phyloP scores from a whole-genome alignment of 2,797 vertebrate species.

The Sebastes trivittatus region DNA sequence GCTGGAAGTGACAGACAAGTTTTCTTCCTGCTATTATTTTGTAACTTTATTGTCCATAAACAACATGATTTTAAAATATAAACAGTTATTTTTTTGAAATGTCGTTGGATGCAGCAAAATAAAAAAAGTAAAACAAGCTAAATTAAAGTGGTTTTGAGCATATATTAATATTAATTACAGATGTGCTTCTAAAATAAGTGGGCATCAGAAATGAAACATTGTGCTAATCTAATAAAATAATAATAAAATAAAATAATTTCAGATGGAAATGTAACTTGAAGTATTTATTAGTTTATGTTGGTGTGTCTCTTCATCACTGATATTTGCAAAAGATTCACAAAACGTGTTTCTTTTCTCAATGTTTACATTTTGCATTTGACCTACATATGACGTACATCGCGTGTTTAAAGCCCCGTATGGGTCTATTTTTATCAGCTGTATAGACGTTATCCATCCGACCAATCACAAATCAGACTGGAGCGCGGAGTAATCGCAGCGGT shows the following conservation, averaged over 20 bases:
- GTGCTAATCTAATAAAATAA: not conserved
- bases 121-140: not conserved
- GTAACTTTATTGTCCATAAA: not conserved
- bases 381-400: slow-evolving; percentile 25
- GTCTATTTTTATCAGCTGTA: not conserved
- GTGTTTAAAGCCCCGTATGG: no score
- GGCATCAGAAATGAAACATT: not conserved
- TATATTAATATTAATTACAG: not conserved
- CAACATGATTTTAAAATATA: not conserved
- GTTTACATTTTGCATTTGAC: slow-evolving; percentile 58
- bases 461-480: not conserved
- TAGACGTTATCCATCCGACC: not conserved
- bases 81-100: not conserved
- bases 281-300: not conserved
- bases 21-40: not conserved
- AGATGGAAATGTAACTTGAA: not conserved
- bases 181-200: not conserved
- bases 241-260: no score
- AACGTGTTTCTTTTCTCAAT: not conserved
- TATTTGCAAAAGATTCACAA: not conserved
- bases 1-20: not conserved
- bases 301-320: not conserved
- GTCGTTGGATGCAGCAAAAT: not conserved
- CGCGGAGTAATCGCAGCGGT: not conserved
- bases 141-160: no score